Evolutionary conservation across 2,797 vertebrate species (phyloP), one percentile per base, ranked within the genome.

Genomic region (Anisognathus igniventris): DNA sequence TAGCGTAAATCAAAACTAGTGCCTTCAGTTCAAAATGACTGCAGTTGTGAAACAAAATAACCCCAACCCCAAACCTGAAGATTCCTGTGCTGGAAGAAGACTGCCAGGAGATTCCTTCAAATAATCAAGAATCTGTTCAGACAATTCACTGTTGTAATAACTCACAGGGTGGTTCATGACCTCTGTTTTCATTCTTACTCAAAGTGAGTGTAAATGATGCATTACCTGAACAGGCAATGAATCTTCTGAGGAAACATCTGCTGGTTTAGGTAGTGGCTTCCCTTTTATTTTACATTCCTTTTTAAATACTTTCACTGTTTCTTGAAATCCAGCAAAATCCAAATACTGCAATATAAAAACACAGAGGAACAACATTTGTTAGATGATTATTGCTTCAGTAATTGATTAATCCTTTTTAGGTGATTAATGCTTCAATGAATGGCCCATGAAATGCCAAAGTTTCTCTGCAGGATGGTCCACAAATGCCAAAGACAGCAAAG

Each of bases 201-300:
- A 44, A 24, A 70, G 12, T 22, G 78, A 50, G 27, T 57, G 12
- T 22, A 72, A 89, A 57, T 3, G 5, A 93, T 47, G 22, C 27
- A 24, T 97, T 98, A 99, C 99, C 98, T 99, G 98, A 92, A 98
- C 92, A 31, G 95, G 62, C n/a, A 96, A 73, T 42, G 98, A 97
- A 73, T 99, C 98, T 92, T 97, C 97, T 31, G 96, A 86, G 66
- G 94, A 93, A 93, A 95, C 96, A 76, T 97, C 96, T 72, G 96
- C 92, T 74, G 96, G 93, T 91, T 98, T 98, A 61, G 98, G 97
- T 28, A 99, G 94, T 0, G 98, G 97, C 79, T 99, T 99, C 53
- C 99, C 98, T 98, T 99, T 99, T 50, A 91, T 96, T 98, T 98
- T 99, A 96, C 99, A 99, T 82, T 99, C 99, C 50, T 98, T 98